Percentiles rank a stretch among this genome's conserved stretches.
Evolutionary conservation across 2,113 vertebrate genomes (phyloP).

Genomic region (Damaliscus lunatus): DNA sequence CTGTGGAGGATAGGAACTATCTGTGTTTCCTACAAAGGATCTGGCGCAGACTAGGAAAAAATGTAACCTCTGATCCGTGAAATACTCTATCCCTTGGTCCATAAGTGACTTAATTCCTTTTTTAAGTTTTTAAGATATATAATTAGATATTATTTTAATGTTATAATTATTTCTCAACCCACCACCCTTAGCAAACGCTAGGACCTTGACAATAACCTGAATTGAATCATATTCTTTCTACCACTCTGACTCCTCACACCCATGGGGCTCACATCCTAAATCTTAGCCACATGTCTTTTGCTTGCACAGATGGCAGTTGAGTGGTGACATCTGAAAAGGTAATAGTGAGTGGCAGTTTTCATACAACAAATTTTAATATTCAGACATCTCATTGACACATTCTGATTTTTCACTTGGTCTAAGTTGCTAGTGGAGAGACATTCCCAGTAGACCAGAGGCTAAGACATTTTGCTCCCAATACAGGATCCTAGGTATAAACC

Average conservation of each 20-base stretch:
- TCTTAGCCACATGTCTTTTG: neutral
- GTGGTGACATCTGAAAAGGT: neutral
- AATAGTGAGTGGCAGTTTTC: neutral
- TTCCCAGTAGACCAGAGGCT: neutral
- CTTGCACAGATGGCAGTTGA: neutral
- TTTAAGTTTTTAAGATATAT: neutral
- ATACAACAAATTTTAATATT: neutral
- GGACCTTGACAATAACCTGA: neutral
- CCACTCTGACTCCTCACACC: accelerated
- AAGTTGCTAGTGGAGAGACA: neutral
- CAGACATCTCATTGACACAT: neutral
- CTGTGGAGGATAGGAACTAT: neutral
- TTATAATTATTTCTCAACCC: neutral
- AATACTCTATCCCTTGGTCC: neutral
- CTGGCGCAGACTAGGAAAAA: neutral
- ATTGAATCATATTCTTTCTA: neutral
- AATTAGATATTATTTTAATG: neutral
- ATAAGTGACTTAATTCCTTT: neutral
- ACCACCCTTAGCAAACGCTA: neutral
- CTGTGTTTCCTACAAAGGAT: neutral
- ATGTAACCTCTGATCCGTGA: neutral
- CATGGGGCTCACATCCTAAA: neutral
- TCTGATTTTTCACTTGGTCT: neutral
- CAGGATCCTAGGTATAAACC: neutral
- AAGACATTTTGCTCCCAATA: neutral